Conservation (phyloP, 2,888 invertebrate genomes). For the Hyles lineata region DNA sequence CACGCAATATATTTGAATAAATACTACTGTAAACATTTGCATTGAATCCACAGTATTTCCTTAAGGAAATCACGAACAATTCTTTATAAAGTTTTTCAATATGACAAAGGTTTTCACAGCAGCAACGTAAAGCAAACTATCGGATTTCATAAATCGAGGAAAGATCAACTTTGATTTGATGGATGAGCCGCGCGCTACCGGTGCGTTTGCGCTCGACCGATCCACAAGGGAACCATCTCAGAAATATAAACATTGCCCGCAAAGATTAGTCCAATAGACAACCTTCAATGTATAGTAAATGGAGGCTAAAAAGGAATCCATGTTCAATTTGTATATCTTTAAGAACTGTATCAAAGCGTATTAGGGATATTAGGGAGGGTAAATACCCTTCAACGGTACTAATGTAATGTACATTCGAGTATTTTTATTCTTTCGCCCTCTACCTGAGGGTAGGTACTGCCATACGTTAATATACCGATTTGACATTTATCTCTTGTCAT, state of each 20-base stretch:
- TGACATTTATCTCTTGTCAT: too few relatives aligned
- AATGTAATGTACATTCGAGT: too few relatives aligned
- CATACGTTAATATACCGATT: too few relatives aligned
- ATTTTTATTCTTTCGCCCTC: too few relatives aligned
- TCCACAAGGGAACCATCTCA: slow-evolving; percentile 5
- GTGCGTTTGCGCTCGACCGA: slow-evolving; percentile 45
- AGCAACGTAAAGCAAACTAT: slow-evolving; percentile 65
- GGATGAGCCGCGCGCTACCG: slow-evolving; percentile 55
- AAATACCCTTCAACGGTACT: too few relatives aligned
- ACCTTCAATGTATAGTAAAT: background rate
- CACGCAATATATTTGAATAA: background rate
- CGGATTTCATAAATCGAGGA: slow-evolving; percentile 72
- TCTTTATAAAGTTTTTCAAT: slow-evolving; percentile 64
- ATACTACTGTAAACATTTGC: background rate
- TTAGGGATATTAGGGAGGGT: too few relatives aligned
- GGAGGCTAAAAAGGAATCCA: background rate
- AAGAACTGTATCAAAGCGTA: background rate
- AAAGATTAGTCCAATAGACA: slow-evolving; percentile 33
- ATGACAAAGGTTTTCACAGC: slow-evolving; percentile 61
- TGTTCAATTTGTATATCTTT: background rate
- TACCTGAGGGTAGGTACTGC: too few relatives aligned
- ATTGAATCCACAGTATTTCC: background rate
- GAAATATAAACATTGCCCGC: slow-evolving; percentile 48
- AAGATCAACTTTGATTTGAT: slow-evolving; percentile 72
- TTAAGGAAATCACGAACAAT: slow-evolving; percentile 39